phyloP scores from a whole-genome alignment of 2,797 vertebrate genomes.

The Champsocephalus gunnari region DNA sequence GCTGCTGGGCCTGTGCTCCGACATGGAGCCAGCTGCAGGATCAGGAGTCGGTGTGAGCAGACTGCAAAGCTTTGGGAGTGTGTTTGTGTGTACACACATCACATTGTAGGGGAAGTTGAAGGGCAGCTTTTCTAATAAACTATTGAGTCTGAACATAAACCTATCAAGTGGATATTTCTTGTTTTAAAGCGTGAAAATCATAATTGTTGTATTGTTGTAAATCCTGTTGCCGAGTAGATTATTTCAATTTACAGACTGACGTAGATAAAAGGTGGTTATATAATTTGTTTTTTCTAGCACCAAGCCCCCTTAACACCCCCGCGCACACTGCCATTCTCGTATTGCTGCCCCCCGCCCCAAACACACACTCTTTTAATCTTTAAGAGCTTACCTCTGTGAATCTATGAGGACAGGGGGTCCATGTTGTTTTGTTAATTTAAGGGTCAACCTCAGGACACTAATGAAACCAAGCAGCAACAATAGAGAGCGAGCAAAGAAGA shows the following conservation, averaged over 20 bases:
- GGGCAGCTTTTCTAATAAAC: conserved; percentile 41
- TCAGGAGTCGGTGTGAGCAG: conserved; percentile 69
- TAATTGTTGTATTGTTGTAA: neutral
- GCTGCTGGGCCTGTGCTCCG: conserved; percentile 79
- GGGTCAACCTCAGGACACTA: conserved; percentile 45
- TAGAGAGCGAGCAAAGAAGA: conserved; percentile 1
- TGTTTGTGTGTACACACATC: neutral
- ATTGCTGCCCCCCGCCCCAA: conserved; percentile 57
- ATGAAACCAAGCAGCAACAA: conserved; percentile 39
- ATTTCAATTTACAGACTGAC: conserved; percentile 29
- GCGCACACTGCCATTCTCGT: conserved; percentile 62
- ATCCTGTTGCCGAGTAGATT: conserved; percentile 12
- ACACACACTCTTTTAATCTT: conserved; percentile 48
- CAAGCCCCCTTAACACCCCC: conserved; percentile 47
- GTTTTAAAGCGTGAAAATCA: conserved; percentile 5
- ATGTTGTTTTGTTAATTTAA: conserved; percentile 64
- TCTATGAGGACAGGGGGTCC: conserved; percentile 39
- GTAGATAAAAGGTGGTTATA: conserved; percentile 67
- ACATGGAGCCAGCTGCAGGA: conserved; percentile 82
- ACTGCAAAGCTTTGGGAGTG: conserved; percentile 28
- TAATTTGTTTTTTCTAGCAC: conserved; percentile 72
- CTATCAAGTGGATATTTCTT: conserved; percentile 12
- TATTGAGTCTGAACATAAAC: conserved; percentile 13
- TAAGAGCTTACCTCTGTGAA: conserved; percentile 47
- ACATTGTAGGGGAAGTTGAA: conserved; percentile 34